Evolutionary conservation across 2,888 invertebrate genomes (phyloP).

Genomic region (Lapara coniferarum): DNA sequence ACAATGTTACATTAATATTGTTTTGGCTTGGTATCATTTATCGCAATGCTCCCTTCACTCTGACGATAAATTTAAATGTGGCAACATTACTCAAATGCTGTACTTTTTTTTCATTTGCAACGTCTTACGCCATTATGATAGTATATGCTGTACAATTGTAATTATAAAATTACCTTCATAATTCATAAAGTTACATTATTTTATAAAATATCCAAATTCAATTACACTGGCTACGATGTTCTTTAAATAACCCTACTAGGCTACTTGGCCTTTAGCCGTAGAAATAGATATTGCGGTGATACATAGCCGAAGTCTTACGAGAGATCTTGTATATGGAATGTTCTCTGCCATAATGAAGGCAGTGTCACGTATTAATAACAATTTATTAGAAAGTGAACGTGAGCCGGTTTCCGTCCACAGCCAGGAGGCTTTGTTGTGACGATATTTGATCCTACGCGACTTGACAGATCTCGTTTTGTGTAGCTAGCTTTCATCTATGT

Average conservation of each 20-base stretch:
- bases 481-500: no score
- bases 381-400: slow-evolving; percentile 6
- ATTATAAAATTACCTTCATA: no score
- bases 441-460: slow-evolving; percentile 4
- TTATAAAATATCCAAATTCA: not conserved
- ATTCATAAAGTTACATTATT: no score
- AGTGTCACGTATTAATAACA: not conserved
- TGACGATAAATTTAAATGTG: slow-evolving; percentile 13
- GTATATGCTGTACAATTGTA: no score
- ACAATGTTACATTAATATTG: not conserved
- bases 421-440: slow-evolving; percentile 9
- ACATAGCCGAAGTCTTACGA: no score
- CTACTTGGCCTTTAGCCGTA: no score
- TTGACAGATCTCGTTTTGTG: not conserved
- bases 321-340: no score
- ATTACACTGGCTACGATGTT: not conserved
- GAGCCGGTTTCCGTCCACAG: not conserved
- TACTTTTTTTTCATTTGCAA: slow-evolving; percentile 8
- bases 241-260: no score
- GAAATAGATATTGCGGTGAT: no score
- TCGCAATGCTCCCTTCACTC: slow-evolving; percentile 18
- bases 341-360: not conserved
- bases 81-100: slow-evolving; percentile 14
- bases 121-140: not conserved
- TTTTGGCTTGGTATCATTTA: not conserved